Conservation (phyloP, 2,113 vertebrate species). For the Zosterops japonicus region DNA sequence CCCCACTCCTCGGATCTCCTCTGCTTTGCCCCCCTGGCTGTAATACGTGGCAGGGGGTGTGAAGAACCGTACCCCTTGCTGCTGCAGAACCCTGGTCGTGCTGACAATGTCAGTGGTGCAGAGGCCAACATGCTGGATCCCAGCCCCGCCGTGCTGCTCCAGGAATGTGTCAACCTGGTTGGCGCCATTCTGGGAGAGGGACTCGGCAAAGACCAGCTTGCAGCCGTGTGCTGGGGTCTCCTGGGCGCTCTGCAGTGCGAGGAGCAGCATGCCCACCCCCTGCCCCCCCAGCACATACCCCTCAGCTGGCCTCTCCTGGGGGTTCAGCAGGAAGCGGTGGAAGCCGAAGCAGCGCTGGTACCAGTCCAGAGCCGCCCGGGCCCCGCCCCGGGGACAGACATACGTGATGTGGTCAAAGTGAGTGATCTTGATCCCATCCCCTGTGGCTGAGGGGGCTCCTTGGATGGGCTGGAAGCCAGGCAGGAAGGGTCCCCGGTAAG, state of each 20-base stretch:
- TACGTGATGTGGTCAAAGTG: constrained; percentile 92
- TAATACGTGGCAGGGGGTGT: constrained; percentile 85
- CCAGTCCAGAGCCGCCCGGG: constrained; percentile 80
- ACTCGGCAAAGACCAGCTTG: constrained; percentile 89
- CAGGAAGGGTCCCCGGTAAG: constrained; percentile 80
- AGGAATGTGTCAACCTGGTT: constrained; percentile 92
- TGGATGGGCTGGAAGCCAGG: constrained; percentile 79
- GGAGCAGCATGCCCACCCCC: constrained; percentile 84
- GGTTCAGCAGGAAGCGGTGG: constrained; percentile 82
- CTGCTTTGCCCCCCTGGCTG: constrained; percentile 78
- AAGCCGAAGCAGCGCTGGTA: constrained; percentile 87
- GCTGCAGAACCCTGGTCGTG: constrained; percentile 68
- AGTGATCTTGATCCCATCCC: constrained; percentile 66
- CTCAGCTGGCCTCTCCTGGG: constrained; percentile 63
- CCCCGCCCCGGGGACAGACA: constrained; percentile 74
- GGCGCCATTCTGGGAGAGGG: constrained; percentile 70
- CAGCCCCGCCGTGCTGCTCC: constrained; percentile 79
- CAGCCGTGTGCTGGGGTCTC: constrained; percentile 37
- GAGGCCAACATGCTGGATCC: constrained; percentile 90
- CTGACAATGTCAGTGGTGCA: constrained; percentile 81
- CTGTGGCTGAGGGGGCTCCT: not conserved
- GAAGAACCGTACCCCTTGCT: constrained; percentile 79
- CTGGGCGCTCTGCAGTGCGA: constrained; percentile 72
- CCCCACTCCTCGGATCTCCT: constrained; percentile 82
- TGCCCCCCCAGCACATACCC: constrained; percentile 72